Evolutionary conservation across 2,888 invertebrate genomes (phyloP), one percentile per base, ranked within the genome.

Genomic region (Norana najaformis): DNA sequence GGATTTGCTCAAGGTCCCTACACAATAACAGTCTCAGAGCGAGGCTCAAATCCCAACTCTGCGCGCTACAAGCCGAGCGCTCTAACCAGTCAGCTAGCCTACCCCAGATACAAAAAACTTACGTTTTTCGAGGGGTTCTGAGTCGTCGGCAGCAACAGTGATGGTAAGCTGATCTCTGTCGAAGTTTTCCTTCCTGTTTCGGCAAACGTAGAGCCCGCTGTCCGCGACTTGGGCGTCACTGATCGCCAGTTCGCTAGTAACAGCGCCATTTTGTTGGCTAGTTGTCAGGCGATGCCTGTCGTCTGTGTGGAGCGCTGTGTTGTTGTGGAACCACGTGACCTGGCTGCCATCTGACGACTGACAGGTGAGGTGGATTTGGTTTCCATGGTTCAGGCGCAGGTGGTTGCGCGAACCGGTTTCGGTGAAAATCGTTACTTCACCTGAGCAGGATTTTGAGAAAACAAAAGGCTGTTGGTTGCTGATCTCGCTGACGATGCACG

Each of bases 341-440:
- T 37, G 34, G 5, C 23, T 30, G 39, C 39, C 47, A 30, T 41
- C 88, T 18, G 89, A 83, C n/a, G 89, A 38, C 3, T 14, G 53
- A 14, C 37, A 37, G 89, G 2, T 36, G 5, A 53, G 37, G 6
- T 85, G 36, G 36, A 85, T n/a, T 0, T 23, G 11, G 36, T 2
- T 85, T 18, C 85, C 85, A 11, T 2, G 35, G 13, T 2, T 37
- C 35, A 20, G 34, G 2, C 35, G 85, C 11, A 85, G 85, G 83
- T 83, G n/a, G 23, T 83, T 20, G 18, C 37, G 82, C 37, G 69
- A 39, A 14, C 83, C 89, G n/a, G 37, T 83, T 0, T 82, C 37
- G 13, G 85, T 83, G 14, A 89, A 34, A 30, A 89, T 36, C 14
- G 37, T 85, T 37, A 89, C 89, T 85, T 90, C 89, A 39, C 82